Evolutionary conservation across 2,113 vertebrate genomes (phyloP), one percentile per base, ranked within the genome.

Genomic region (Alaudala cheleensis): DNA sequence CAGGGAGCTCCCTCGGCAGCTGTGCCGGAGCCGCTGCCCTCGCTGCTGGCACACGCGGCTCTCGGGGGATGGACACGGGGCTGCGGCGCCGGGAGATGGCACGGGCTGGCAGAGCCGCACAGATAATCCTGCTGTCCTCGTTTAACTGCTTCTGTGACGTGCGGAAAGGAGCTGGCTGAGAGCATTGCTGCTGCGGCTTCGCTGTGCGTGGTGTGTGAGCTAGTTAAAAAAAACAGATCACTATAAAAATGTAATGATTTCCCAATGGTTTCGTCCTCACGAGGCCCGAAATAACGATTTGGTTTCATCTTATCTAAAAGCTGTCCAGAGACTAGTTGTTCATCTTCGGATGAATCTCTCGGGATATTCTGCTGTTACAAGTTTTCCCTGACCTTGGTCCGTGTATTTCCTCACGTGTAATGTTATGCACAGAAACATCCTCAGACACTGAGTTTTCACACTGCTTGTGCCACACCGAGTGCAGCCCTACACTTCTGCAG

Each of bases 21-120:
- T 34, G 14, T 9, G 39, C 47, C 0, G 2, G 29, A 25, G 72
- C 85, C 31, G 2, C 15, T 2, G 24, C 17, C 47, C 49, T 4
- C 3, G 54, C 77, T 16, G 44, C 3, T 4, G 12, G 19, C 2
- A 9, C 44, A 2, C 4, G 12, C 24, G 2, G 12, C 44, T 39
- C 39, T 1, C 14, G 0, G 2, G 9, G 58, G 8, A 1, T 8
- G 26, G 42, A 2, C 8, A 1, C 10, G 24, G 10, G 2, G 2
- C 16, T 25, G 49, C 7, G 2, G 62, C 2, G 45, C 60, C 65
- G 10, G 28, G 56, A 5, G 12, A 19, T 0, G 0, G 5, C 37
- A 18, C 6, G 17, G 22, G 5, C 15, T 2, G 0, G 3, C 51
- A 19, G 65, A 54, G 5, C 25, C 12, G 12, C 12, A 0, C 1